Evolutionary conservation across 2,797 vertebrate species (phyloP).

Genomic region (Propithecus deckenii): DNA sequence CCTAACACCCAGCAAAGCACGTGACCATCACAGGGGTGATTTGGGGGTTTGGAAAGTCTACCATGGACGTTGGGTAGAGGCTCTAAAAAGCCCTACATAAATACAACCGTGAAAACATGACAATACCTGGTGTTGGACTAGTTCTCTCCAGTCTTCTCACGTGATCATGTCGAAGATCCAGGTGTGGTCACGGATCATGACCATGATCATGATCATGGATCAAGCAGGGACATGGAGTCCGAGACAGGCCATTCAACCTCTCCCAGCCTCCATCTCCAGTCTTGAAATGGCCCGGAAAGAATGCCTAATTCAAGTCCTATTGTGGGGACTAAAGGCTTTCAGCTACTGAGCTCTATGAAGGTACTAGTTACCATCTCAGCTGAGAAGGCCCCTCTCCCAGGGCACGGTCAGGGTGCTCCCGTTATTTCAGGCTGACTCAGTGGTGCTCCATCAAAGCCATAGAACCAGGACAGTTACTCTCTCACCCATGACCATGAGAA

Average conservation of each 20-base stretch:
- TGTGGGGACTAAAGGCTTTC: not conserved
- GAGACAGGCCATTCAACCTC: too few relatives aligned
- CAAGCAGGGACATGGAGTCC: not conserved
- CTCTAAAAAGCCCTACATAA: not conserved
- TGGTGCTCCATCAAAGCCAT: not conserved
- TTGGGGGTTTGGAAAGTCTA: not conserved
- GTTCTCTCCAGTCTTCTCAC: not conserved
- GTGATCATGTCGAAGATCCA: not conserved
- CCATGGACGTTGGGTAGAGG: too few relatives aligned
- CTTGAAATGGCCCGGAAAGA: not conserved
- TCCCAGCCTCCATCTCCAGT: not conserved
- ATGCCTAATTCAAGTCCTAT: not conserved
- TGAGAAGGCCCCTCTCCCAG: not conserved
- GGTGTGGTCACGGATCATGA: accelerated
- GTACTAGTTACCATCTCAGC: accelerated
- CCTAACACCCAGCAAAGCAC: not conserved
- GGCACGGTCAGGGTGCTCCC: too few relatives aligned
- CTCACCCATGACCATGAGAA: not conserved
- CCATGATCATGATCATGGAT: too few relatives aligned
- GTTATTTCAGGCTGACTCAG: not conserved
- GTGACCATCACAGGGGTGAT: not conserved
- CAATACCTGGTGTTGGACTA: too few relatives aligned
- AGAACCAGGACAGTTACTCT: not conserved
- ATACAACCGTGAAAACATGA: not conserved
- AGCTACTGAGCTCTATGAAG: too few relatives aligned